Base-by-base conservation (phyloP, 1,140 invertebrate species). In the Helicoverpa zea region DNA sequence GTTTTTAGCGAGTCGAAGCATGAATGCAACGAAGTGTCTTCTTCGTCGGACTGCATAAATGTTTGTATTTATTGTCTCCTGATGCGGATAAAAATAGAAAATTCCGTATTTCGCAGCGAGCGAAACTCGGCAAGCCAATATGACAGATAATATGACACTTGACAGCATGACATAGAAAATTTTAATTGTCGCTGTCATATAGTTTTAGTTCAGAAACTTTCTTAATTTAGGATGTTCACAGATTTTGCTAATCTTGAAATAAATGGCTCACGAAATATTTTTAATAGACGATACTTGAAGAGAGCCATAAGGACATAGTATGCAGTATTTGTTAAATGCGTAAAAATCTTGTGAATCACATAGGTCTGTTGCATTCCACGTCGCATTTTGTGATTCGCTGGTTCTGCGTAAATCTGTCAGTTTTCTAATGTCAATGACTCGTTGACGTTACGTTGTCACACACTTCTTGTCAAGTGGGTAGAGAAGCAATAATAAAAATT, bases 21-120 rank as follows among this genome's bases (percentile, higher is more conserved):
- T 92, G 93, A 94, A 91, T 93, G 92, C 89, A 93, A 81, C 83
- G 89, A 81, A 80, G 85, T 88, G 84, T 92, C 89, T 86, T 92
- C 92, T 66, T 90, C 88, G 90, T 92, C 90, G 66, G 92, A 89
- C 92, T 94, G 93, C 93, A 94, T 94, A 92, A 92, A 94, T 94
- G 84, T 92, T 92, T 91, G 75, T 87, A 68, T 73, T 81, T 89
- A 88, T 89, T 89, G 85, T 87, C 83, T 84, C 86, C 81, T 84
- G 49, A 83, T 86, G 82, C 35, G 68, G 90, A 85, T 92, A 94
- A 90, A 94, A 94, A 94, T 94, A 94, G 92, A 92, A 91, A 90
- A 90, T 87, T 88, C 77, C 84, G 87, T 91, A 89, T 88, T 88
- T 89, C 85, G 86, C 85, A 85, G 82, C 81, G 84, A 78, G 83